Evolutionary conservation across 1,140 invertebrate species (phyloP).

Genomic region (Helicoverpa zea): DNA sequence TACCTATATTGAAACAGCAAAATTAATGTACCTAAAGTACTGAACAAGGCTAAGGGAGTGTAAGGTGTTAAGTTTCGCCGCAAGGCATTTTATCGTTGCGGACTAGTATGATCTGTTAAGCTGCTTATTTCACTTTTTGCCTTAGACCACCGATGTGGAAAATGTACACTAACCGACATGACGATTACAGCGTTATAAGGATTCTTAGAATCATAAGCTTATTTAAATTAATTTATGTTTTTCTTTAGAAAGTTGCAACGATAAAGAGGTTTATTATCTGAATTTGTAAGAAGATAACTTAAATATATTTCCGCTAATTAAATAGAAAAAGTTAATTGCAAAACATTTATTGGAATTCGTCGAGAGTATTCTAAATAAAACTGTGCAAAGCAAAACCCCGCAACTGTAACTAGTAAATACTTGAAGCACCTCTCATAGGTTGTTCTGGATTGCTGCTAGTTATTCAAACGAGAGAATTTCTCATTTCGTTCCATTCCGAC

Average conservation of each 20-base stretch:
- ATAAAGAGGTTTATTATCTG: too few species aligned
- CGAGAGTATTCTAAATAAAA: conserved; percentile 31
- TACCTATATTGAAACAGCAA: too few species aligned
- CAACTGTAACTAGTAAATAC: conserved; percentile 39
- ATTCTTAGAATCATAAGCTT: too few species aligned
- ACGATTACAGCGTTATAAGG: too few species aligned
- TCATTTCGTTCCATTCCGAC: conserved; percentile 66
- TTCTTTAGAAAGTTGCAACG: too few species aligned
- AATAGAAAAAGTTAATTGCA: conserved; percentile 20
- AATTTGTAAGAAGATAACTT: not conserved
- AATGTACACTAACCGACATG: too few species aligned
- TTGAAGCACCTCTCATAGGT: conserved; percentile 32
- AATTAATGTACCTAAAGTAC: too few species aligned
- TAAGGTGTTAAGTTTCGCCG: not conserved
- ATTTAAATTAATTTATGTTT: too few species aligned
- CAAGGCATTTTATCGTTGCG: not conserved
- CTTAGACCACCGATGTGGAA: too few species aligned
- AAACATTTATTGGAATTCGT: conserved; percentile 20
- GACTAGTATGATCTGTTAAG: conserved; percentile 8
- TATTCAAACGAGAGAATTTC: conserved; percentile 63
- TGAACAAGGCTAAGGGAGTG: not conserved
- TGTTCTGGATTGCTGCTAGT: conserved; percentile 28
- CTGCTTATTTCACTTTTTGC: conserved; percentile 26
- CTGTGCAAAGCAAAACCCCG: not conserved
- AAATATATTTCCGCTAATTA: not conserved